Base-by-base conservation (phyloP, 2,888 invertebrate genomes). In the Gandaritis pyraliata region DNA sequence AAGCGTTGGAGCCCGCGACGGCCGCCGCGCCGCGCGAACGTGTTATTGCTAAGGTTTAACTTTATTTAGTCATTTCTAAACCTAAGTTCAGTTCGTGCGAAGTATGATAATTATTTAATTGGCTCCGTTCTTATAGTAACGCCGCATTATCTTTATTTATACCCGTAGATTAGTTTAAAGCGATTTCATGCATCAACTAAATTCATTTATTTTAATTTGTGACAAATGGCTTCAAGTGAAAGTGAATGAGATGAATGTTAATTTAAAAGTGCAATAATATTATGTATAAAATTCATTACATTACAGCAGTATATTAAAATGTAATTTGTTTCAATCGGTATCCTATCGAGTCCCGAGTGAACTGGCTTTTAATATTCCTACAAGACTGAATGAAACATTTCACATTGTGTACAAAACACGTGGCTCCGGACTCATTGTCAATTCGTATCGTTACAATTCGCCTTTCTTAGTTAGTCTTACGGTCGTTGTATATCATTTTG, bases 311-410 rank as follows among this genome's bases (percentile, higher is more conserved):
- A 81, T 83, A 78, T 62, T 57, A 81, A 83, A 82, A 75, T 74
- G 78, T 81, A 75, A 75, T 81, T 84, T 80, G 83, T 87, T 86
- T 83, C 82, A 83, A 83, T 84, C 81, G 83, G 78, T 83, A 75
- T 74, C 76, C 82, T 77, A 74, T 72, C 76, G 81, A 83, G 86
- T 82, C 84, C 86, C 82, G 82, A 81, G 75, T 72, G 79, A 79
- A 79, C 79, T 77, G 82, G 80, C 82, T 83, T 79, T 74, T 77
- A 75, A 74, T 49, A 83, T 78, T 81, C 78, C 79, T 82, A 84
- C 87, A 89, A 90, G 90, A 91, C 91, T 91, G 91, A 90, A 82
- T 78, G 86, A 77, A 81, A 88, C 86, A 85, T 86, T 83, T 86
- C 87, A 86, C 82, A 81, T 82, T 76, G 80, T 81, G 83, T 85